A percentile compares a stretch with the other conserved stretches of the same genome.
phyloP scores from a whole-genome alignment of 2,888 invertebrate genomes.

The Flexamia atlantica region DNA sequence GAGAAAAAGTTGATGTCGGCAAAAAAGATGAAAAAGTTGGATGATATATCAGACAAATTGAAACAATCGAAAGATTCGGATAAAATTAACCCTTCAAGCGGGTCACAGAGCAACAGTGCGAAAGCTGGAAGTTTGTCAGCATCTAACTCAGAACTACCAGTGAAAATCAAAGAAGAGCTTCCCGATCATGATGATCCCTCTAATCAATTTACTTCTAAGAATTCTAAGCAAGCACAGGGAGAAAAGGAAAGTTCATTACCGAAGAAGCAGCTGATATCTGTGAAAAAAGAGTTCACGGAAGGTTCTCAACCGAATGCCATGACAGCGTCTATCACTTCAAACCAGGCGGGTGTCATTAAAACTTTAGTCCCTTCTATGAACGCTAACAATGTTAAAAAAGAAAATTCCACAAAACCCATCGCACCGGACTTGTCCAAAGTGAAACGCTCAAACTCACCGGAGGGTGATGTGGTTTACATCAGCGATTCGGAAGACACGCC shows the following conservation, averaged over 20 bases:
- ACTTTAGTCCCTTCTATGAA: constrained; percentile 43
- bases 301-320: constrained; percentile 9
- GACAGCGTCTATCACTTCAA: background rate
- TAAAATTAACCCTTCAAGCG: background rate
- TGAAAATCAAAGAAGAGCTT: constrained; percentile 51
- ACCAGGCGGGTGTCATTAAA: constrained; percentile 23
- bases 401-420: constrained; percentile 20
- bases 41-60: constrained; percentile 45
- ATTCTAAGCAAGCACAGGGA: constrained; percentile 2
- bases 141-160: constrained; percentile 3
- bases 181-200: constrained; percentile 43
- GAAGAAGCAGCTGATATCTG: constrained; percentile 25
- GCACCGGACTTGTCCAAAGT: constrained; percentile 53
- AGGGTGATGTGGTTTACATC: constrained; percentile 58
- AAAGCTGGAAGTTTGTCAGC: constrained; percentile 1
- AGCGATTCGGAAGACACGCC: constrained; percentile 57
- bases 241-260: constrained; percentile 17
- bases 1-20: constrained; percentile 29
- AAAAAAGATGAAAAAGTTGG: constrained; percentile 52
- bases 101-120: background rate
- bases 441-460: constrained; percentile 53
- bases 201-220: background rate
- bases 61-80: constrained; percentile 41
- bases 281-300: constrained; percentile 26
- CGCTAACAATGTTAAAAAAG: constrained; percentile 26